A percentile compares a stretch with the other conserved stretches of the same genome.
These are phyloP conservation scores for Acanthosepion pharaonis DNA, from an alignment of 2,888 invertebrate species.

Conservation along the genomic window DNA sequence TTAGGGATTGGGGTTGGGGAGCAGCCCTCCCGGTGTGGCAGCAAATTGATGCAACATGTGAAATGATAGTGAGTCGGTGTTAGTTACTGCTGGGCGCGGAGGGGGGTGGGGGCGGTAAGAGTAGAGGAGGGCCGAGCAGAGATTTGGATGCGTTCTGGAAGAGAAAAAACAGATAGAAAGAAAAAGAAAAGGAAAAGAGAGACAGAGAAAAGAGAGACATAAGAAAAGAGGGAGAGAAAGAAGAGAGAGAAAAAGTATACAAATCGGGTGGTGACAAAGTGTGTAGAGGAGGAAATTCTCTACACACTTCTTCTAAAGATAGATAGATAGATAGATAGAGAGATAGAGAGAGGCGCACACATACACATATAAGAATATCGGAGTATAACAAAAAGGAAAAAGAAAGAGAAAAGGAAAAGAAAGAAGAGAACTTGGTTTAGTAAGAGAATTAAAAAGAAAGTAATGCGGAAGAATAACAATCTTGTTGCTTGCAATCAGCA, in stretches of 20 bases:
- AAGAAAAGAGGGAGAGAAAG: background rate
- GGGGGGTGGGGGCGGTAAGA: background rate
- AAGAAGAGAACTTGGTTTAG: too few species aligned
- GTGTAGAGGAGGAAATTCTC: background rate
- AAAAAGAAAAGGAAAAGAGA: background rate
- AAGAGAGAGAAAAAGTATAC: background rate
- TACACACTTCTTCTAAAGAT: background rate
- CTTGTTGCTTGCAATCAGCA: too few species aligned
- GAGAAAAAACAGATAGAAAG: background rate
- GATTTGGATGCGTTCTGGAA: background rate
- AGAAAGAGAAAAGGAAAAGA: too few species aligned
- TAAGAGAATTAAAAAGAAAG: too few species aligned
- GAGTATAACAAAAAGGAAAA: too few species aligned
- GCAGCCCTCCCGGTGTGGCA: background rate
- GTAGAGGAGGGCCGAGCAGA: background rate
- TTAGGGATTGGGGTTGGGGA: background rate
- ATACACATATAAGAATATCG: too few species aligned
- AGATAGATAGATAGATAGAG: background rate
- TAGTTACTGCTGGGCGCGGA: background rate
- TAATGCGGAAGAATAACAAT: too few species aligned
- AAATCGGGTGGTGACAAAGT: background rate
- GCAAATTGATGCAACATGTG: conserved; percentile 33
- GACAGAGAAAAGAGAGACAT: background rate
- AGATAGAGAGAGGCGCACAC: background rate
- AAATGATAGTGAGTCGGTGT: conserved; percentile 33